A percentile compares a stretch with the other conserved stretches of the same genome.
Evolutionary conservation across 1,140 invertebrate genomes (phyloP).

Genomic region (Zaprionus kolodkinae): DNA sequence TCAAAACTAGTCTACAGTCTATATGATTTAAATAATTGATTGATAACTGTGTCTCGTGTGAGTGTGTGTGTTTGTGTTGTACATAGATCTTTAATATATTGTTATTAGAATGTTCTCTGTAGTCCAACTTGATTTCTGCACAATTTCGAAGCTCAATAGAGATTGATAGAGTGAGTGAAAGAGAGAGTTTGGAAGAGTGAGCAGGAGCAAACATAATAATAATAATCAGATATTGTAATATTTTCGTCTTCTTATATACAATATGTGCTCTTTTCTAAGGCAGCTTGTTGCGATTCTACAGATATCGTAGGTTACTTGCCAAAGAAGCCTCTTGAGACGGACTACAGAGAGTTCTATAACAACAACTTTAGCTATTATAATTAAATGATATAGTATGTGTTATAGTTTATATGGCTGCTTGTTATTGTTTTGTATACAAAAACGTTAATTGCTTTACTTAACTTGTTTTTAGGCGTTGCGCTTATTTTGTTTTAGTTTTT

Average conservation of each 20-base stretch:
- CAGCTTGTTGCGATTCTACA: neutral
- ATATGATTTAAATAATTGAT: conserved; percentile 18
- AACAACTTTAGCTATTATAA: conserved; percentile 15
- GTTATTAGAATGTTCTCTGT: conserved; percentile 24
- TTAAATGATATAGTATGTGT: conserved; percentile 28
- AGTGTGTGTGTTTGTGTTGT: conserved; percentile 8
- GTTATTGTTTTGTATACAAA: conserved; percentile 29
- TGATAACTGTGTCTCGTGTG: neutral
- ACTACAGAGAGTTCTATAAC: conserved; percentile 41
- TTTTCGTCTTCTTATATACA: conserved; percentile 24
- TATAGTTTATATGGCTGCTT: conserved; percentile 30
- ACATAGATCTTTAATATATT: neutral
- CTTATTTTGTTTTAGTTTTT: conserved; percentile 24
- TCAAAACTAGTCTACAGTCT: conserved; percentile 17
- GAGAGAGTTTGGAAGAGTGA: neutral
- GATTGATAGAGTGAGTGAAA: neutral
- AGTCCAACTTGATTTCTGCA: neutral
- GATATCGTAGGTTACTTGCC: neutral
- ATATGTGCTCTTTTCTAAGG: conserved; percentile 12
- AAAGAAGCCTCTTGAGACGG: neutral
- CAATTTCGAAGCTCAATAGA: conserved; percentile 12
- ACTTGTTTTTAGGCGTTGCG: conserved; percentile 30
- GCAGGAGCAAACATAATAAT: neutral
- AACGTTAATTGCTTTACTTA: conserved; percentile 26
- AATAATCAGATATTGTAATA: conserved; percentile 22